Evolutionary conservation across 2,888 invertebrate species (phyloP).

Genomic region (Thera obeliscata): DNA sequence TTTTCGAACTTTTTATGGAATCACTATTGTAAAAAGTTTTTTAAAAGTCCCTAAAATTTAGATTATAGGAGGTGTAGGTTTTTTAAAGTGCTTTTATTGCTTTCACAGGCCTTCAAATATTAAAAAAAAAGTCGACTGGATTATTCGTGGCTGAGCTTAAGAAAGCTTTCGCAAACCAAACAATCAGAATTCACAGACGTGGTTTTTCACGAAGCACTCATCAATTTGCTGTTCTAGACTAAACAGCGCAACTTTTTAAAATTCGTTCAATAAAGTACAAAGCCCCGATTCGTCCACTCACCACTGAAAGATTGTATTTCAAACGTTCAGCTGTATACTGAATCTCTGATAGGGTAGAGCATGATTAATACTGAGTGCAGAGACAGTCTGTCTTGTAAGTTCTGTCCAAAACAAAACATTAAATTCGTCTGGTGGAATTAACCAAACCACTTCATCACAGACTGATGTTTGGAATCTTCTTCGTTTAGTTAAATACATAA

Average conservation of each 20-base stretch:
- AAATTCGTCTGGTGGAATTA: slow-evolving; percentile 26
- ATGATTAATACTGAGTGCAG: slow-evolving; percentile 37
- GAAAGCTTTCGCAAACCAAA: slow-evolving; percentile 28
- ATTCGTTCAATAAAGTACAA: neutral
- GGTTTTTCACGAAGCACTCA: slow-evolving; percentile 43
- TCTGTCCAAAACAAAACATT: slow-evolving; percentile 21
- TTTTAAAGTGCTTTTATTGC: slow-evolving; percentile 30
- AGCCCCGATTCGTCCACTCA: slow-evolving; percentile 39
- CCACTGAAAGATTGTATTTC: slow-evolving; percentile 36
- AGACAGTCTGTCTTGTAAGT: slow-evolving; percentile 25
- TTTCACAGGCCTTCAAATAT: slow-evolving; percentile 2
- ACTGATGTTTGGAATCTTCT: slow-evolving; percentile 8
- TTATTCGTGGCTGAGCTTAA: slow-evolving; percentile 15
- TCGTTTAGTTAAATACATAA: neutral
- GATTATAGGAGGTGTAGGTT: slow-evolving; percentile 7
- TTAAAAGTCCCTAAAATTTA: slow-evolving; percentile 18
- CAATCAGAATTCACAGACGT: slow-evolving; percentile 34
- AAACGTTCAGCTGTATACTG: slow-evolving; percentile 25
- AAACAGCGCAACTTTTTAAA: slow-evolving; percentile 42
- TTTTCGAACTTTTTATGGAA: slow-evolving; percentile 23
- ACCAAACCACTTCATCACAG: slow-evolving; percentile 21
- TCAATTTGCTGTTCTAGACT: slow-evolving; percentile 57
- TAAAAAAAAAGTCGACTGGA: neutral
- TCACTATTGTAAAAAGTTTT: slow-evolving; percentile 26
- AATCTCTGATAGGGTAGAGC: slow-evolving; percentile 29